phyloP scores from a whole-genome alignment of 2,113 vertebrate genomes.

The Sceloporus undulatus region DNA sequence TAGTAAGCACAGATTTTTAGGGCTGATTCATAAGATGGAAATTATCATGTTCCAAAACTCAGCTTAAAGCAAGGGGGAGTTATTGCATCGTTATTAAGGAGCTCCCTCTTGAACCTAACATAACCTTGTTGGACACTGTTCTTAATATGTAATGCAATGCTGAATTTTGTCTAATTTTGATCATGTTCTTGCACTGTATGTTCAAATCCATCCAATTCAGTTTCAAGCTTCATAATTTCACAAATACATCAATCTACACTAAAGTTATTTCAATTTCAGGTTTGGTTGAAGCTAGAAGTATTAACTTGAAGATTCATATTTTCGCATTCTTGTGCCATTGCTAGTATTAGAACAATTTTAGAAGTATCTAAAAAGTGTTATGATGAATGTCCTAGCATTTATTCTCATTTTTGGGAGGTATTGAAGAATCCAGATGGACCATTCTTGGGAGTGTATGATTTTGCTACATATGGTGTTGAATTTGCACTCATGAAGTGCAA shows the following conservation, averaged over 20 bases:
- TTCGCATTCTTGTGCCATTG: neutral
- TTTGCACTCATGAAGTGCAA: neutral
- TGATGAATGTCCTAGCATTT: conserved; percentile 58
- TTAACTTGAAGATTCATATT: conserved; percentile 19
- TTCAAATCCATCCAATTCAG: neutral
- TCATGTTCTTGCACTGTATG: rapidly evolving
- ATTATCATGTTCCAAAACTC: conserved; percentile 16
- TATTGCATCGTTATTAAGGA: neutral
- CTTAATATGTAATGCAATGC: neutral
- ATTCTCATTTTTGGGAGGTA: too few relatives aligned
- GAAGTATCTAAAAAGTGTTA: conserved; percentile 49
- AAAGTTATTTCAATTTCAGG: neutral
- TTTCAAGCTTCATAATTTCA: conserved; percentile 26
- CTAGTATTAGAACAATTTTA: conserved; percentile 49
- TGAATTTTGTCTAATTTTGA: conserved; percentile 20
- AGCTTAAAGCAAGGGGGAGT: conserved; percentile 1
- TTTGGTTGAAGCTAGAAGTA: conserved; percentile 28
- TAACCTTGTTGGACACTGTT: neutral
- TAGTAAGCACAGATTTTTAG: conserved; percentile 22
- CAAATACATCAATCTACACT: neutral
- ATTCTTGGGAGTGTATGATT: neutral
- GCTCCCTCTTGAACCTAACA: neutral
- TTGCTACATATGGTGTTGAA: neutral
- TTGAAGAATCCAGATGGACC: neutral
- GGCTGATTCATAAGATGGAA: conserved; percentile 41